These are phyloP conservation scores for Notothenia rossii DNA, from an alignment of 2,113 vertebrate species.

Conservation along the genomic window DNA sequence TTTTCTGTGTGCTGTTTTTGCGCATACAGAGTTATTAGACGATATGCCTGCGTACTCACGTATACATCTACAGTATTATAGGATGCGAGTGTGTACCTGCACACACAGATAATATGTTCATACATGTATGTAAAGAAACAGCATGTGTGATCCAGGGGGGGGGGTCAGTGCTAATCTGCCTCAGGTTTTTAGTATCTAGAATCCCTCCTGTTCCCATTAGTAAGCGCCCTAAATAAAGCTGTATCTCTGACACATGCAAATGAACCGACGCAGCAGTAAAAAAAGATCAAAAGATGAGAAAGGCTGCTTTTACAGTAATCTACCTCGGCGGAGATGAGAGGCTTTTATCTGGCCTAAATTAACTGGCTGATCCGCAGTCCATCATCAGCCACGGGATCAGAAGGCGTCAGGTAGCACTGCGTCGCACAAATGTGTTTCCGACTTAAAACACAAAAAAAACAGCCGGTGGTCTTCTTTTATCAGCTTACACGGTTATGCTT, in stretches of 20 bases:
- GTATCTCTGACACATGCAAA: conserved; percentile 85
- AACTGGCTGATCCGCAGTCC: conserved; percentile 78
- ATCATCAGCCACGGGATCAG: conserved; percentile 74
- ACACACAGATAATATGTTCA: conserved; percentile 42
- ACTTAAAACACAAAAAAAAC: conserved; percentile 73
- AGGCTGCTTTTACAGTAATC: conserved; percentile 82
- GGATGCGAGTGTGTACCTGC: conserved; percentile 40
- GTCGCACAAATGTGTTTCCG: conserved; percentile 66
- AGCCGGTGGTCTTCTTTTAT: conserved; percentile 70
- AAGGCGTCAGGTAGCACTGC: conserved; percentile 71
- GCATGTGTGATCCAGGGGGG: conserved; percentile 57
- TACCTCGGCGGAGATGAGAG: conserved; percentile 78
- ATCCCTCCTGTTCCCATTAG: conserved; percentile 81
- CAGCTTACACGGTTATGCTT: conserved; percentile 38
- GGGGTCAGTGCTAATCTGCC: conserved; percentile 79
- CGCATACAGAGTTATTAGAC: background rate
- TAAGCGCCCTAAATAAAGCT: conserved; percentile 79
- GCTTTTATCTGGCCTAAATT: conserved; percentile 82
- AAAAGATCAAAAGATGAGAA: conserved; percentile 84
- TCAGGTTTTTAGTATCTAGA: conserved; percentile 74
- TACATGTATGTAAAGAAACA: conserved; percentile 59
- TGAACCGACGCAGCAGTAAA: conserved; percentile 77
- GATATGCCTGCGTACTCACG: background rate
- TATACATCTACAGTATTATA: conserved; percentile 31
- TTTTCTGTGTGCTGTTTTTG: conserved; percentile 1